Conservation (phyloP, 2,888 invertebrate species). For the Melinaea marsaeus region DNA sequence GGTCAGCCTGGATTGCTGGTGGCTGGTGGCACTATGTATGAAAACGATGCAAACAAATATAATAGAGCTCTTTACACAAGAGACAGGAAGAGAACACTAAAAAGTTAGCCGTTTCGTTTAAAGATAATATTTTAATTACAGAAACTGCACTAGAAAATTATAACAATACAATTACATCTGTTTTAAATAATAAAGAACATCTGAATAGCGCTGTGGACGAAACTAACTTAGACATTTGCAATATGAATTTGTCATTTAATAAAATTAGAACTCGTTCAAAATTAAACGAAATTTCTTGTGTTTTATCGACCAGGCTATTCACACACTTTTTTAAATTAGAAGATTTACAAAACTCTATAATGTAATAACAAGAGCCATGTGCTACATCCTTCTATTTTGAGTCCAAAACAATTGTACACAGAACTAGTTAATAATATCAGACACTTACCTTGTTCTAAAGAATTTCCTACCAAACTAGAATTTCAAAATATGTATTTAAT, state of each 20-base stretch:
- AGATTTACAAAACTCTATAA: constrained; percentile 26
- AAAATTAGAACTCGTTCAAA: background rate
- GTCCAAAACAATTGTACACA: background rate
- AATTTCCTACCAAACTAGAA: background rate
- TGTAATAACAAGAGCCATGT: constrained; percentile 15
- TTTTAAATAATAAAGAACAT: background rate
- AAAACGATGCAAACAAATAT: constrained; percentile 9
- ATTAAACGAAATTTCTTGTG: background rate
- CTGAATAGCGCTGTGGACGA: background rate
- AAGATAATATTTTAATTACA: constrained; percentile 10
- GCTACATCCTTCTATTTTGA: background rate
- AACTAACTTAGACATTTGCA: background rate
- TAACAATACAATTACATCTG: background rate
- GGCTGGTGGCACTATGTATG: constrained; percentile 12
- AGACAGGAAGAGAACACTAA: background rate
- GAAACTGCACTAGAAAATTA: constrained; percentile 5
- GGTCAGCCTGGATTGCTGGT: constrained; percentile 7
- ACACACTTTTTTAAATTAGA: constrained; percentile 24
- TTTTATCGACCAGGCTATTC: background rate
- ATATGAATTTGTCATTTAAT: background rate
- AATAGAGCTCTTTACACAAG: background rate
- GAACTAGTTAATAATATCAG: background rate
- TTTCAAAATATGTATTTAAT: background rate
- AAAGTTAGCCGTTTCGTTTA: background rate
- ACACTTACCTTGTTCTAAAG: background rate